Percentiles rank a stretch among this genome's conserved stretches.
Conservation (phyloP, 2,888 invertebrate species). For the Julus scandinavius region DNA sequence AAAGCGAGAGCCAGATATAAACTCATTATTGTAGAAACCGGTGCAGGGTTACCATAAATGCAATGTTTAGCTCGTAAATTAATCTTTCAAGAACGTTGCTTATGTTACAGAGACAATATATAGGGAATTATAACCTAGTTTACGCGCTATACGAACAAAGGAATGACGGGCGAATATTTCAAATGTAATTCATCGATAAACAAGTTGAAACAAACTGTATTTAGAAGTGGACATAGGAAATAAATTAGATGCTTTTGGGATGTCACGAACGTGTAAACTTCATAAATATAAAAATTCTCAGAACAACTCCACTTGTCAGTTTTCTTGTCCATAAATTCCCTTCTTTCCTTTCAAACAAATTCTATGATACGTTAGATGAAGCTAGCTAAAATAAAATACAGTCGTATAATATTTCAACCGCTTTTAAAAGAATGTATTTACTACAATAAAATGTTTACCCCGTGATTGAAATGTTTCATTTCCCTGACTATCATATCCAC, state of each 20-base stretch:
- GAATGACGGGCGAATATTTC: background rate
- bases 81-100: background rate
- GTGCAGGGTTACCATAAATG: background rate
- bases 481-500: no score
- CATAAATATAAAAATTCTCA: background rate
- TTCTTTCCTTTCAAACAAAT: no score
- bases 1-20: background rate
- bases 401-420: no score
- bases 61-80: constrained; percentile 34
- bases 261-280: constrained; percentile 9
- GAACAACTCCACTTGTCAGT: no score
- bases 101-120: background rate
- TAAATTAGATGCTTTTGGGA: background rate
- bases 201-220: background rate
- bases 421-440: no score
- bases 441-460: no score
- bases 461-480: no score
- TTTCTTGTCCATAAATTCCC: no score
- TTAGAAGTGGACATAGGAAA: background rate
- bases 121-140: constrained; percentile 17
- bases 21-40: background rate
- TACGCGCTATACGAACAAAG: background rate
- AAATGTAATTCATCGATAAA: background rate
- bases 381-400: no score
- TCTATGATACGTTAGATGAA: no score